Base-by-base conservation (phyloP, 2,797 vertebrate genomes). In the Hypotaenidia philippensis region DNA sequence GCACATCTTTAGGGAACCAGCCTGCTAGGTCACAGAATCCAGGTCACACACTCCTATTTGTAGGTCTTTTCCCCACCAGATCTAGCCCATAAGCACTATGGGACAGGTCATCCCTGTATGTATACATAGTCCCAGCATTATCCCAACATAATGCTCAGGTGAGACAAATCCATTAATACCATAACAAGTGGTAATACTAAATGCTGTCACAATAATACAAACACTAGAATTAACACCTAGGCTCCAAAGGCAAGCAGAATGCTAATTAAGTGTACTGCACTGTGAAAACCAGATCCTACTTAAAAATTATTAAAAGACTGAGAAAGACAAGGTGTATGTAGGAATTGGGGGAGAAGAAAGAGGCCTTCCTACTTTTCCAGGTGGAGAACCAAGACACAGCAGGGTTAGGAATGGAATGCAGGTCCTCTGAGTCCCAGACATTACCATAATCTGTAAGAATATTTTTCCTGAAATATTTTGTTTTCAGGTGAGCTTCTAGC, bases 371-470 rank as follows among this genome's bases (percentile, higher is more conserved):
- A 44, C n/a, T 72, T 90, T 72, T 66, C 44, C 31, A 68, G 26
- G 13, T 52, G 11, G 25, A 56, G 32, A 71, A n/a, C 8, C 38
- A 64, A 84, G 29, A 15, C 6, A 17, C 5, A 40, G 40, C 1
- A 16, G 52, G 10, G 20, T 40, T 49, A 49, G 49, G 40, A 65
- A 64, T 26, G 22, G 32, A 83, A 68, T 10, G 5, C 22, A 76
- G 31, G 5, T 63, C 20, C 45, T 61, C 53, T 0, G 1, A 71
- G 31, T 65, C n/a, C 27, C 44, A 79, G 25, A 44, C 5, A 1
- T 32, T 49, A 40, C 21, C 32, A 59, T 38, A 64, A 63, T 38
- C 59, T 69, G 13, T 7, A 66, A 56, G 10, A 79, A 44, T 61
- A 36, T n/a, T 65, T 66, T 80, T 93, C 32, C 77, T 63, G 18